A percentile compares a stretch with the other conserved stretches of the same genome.
Evolutionary conservation across 2,888 invertebrate genomes (phyloP).

Genomic region (Pseudococcus longispinus): DNA sequence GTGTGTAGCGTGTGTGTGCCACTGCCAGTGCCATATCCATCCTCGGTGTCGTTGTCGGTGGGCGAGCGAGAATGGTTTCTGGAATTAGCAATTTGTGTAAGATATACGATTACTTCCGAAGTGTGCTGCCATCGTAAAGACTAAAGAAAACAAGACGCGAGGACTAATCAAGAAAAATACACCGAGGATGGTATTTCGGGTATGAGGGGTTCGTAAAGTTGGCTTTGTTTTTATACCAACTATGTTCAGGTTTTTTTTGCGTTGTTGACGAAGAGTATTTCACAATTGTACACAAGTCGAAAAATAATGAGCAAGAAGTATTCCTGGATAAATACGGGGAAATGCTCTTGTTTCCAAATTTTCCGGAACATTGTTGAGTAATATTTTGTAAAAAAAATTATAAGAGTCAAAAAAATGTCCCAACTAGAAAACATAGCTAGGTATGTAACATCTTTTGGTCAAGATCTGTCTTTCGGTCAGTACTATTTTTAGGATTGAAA

Average conservation of each 20-base stretch:
- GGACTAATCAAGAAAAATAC: conserved; percentile 34
- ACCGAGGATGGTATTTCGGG: neutral
- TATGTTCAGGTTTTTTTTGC: neutral
- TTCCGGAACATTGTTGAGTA: too few species aligned
- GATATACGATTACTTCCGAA: conserved; percentile 42
- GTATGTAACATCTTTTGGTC: too few species aligned
- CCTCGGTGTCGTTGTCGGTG: neutral
- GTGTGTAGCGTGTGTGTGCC: neutral
- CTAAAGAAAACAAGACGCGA: neutral
- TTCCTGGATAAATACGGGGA: too few species aligned
- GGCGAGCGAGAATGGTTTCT: neutral
- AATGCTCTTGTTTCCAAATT: too few species aligned
- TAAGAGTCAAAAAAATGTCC: too few species aligned
- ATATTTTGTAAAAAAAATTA: too few species aligned
- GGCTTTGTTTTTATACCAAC: neutral
- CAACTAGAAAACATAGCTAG: too few species aligned
- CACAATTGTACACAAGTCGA: too few species aligned
- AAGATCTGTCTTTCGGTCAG: too few species aligned
- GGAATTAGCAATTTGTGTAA: conserved; percentile 32
- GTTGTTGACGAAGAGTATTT: too few species aligned
- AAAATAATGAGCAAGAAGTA: too few species aligned
- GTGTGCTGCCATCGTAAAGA: neutral
- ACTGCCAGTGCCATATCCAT: neutral
- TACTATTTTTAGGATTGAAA: too few species aligned
- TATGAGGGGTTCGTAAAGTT: neutral